phyloP scores from a whole-genome alignment of 1,140 invertebrate species.

The Ladona fulva region DNA sequence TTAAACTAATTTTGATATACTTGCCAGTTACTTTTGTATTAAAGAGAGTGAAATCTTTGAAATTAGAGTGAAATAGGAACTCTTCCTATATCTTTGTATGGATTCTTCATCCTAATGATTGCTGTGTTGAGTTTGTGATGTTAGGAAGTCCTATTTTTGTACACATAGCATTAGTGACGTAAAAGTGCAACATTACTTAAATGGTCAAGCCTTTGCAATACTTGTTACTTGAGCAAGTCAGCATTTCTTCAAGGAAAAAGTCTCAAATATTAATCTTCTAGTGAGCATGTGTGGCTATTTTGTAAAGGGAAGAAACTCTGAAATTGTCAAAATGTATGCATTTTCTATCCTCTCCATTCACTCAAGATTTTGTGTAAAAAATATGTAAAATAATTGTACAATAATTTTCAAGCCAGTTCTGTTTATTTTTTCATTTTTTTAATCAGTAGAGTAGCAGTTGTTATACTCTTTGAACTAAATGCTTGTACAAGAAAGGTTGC shows the following conservation, averaged over 20 bases:
- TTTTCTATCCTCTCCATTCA: not conserved
- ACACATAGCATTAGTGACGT: not conserved
- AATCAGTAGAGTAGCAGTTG: not conserved
- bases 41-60: not conserved
- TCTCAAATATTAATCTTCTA: not conserved
- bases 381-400: not conserved
- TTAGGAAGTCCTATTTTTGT: slow-evolving; percentile 10
- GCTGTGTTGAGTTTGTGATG: slow-evolving; percentile 4
- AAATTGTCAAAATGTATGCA: not conserved
- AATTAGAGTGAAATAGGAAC: not conserved
- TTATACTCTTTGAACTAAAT: not conserved
- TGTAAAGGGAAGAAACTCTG: not conserved
- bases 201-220: not conserved
- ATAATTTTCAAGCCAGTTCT: not conserved
- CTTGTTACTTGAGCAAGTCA: slow-evolving; percentile 1
- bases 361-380: not conserved
- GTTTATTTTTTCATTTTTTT: not conserved
- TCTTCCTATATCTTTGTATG: not conserved
- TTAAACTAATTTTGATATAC: slow-evolving; percentile 7
- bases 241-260: not conserved
- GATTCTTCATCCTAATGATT: not conserved
- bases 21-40: slow-evolving; percentile 7
- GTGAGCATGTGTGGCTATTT: slow-evolving; percentile 3
- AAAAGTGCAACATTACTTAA: slow-evolving; percentile 10
- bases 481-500: too few relatives aligned